Base-by-base conservation (phyloP, 2,888 invertebrate species). In the Acanthosoma haemorrhoidale region DNA sequence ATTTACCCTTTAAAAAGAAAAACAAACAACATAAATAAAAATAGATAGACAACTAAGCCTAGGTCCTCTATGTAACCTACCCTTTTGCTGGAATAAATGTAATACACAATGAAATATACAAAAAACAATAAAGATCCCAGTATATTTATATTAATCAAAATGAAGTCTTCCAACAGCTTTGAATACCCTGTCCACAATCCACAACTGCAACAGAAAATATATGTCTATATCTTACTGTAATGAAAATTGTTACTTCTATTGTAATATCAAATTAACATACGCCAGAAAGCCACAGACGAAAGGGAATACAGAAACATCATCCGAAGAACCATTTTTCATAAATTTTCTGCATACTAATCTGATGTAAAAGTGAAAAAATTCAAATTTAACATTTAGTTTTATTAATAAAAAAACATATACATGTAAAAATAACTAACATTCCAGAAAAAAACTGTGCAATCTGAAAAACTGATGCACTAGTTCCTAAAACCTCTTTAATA, bases 121-220 rank as follows among this genome's bases (percentile, higher is more conserved):
- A 87, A 79, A 83, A 92, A 91, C 61, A 93, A 81, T 11, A 84
- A 79, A 4, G 87, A 79, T 15, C 94, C 94, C 76, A 92, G 84
- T 34, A 83, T 80, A 79, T 94, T 94, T 0, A 93, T 91, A 76
- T 88, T 80, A 66, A 89, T 83, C 75, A 94, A 83, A 71, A 88
- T 88, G 67, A 81, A 81, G 78, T 94, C 92, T 74, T 83, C 80
- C 76, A 90, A 90, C 69, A 89, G 80, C 73, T 88, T 81, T 34
- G 92, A 93, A 81, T 94, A 94, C 61, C 88, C 82, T 34, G 92
- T 80, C 94, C 94, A 94, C 70, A 92, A 81, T 75, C 85, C 85
- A 77, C 88, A 87, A 73, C 91, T 91, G 82, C n/a, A n/a, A n/a
- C n/a, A n/a, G n/a, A n/a, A n/a, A n/a, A n/a, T n/a, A n/a, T n/a